These are phyloP conservation scores for Darevskia nairensis DNA, from an alignment of 2,797 vertebrate genomes.

Conservation along the genomic window DNA sequence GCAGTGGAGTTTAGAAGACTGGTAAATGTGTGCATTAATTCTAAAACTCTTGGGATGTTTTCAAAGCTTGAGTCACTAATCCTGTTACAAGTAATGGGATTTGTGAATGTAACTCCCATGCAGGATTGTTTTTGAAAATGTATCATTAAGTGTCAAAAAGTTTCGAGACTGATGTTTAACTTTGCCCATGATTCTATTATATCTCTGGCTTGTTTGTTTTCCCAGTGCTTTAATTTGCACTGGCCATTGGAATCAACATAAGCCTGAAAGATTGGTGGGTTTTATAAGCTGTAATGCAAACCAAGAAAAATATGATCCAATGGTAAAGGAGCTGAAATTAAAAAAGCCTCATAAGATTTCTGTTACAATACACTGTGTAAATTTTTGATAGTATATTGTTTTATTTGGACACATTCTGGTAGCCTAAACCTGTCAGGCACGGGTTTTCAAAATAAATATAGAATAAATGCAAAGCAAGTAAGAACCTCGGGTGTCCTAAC, in stretches of 20 bases:
- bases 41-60: slow-evolving; percentile 42
- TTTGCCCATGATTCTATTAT: background rate
- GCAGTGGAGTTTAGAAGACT: slow-evolving; percentile 20
- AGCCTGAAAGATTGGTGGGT: background rate
- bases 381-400: background rate
- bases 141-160: slow-evolving; percentile 44
- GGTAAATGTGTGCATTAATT: slow-evolving; percentile 28
- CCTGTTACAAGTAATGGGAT: slow-evolving; percentile 61
- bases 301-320: background rate
- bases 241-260: background rate
- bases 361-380: slow-evolving; percentile 43
- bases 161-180: slow-evolving; percentile 8
- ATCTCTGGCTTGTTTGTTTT: slow-evolving; percentile 18
- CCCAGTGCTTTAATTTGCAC: background rate
- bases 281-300: background rate
- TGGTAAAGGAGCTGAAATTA: background rate
- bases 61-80: slow-evolving; percentile 56
- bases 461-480: background rate
- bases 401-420: background rate
- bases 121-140: slow-evolving; percentile 47
- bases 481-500: background rate
- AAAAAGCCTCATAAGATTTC: slow-evolving; percentile 1
- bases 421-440: background rate
- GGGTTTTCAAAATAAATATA: background rate
- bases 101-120: slow-evolving; percentile 30